These are phyloP conservation scores for Pristiophorus japonicus DNA, from an alignment of 2,113 vertebrate genomes.

Conservation along the genomic window DNA sequence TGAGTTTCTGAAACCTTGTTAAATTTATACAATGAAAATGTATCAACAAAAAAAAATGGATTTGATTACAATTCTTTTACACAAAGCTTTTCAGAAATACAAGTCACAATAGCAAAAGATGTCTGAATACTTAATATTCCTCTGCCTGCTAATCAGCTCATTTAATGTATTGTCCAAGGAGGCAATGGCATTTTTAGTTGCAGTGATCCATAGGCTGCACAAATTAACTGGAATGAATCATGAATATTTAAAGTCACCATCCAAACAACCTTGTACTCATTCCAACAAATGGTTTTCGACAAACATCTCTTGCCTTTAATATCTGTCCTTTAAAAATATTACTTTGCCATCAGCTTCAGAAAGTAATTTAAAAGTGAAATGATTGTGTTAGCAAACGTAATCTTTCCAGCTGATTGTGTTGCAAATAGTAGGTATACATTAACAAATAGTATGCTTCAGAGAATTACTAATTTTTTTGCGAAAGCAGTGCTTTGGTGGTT, in stretches of 20 bases:
- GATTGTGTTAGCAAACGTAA: neutral
- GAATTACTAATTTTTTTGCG: neutral
- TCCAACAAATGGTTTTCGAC: neutral
- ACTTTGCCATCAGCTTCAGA: neutral
- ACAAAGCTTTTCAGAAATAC: neutral
- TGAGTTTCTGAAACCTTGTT: neutral
- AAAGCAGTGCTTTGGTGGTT: neutral
- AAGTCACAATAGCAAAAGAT: neutral
- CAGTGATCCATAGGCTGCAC: neutral
- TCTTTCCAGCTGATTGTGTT: neutral
- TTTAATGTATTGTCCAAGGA: neutral
- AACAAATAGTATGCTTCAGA: neutral
- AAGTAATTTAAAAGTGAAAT: constrained; percentile 2
- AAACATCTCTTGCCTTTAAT: neutral
- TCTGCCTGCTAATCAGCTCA: neutral
- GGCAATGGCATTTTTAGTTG: neutral
- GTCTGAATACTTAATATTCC: neutral
- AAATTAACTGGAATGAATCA: constrained; percentile 24
- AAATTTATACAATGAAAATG: neutral
- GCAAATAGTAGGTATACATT: neutral
- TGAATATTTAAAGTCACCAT: neutral
- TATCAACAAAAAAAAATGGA: neutral
- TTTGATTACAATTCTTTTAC: neutral
- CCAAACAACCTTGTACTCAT: neutral
- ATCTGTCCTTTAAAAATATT: constrained; percentile 1